Evolutionary conservation across 2,113 vertebrate genomes (phyloP), one percentile per base, ranked within the genome.

Genomic region (Daphoenositta chrysoptera): DNA sequence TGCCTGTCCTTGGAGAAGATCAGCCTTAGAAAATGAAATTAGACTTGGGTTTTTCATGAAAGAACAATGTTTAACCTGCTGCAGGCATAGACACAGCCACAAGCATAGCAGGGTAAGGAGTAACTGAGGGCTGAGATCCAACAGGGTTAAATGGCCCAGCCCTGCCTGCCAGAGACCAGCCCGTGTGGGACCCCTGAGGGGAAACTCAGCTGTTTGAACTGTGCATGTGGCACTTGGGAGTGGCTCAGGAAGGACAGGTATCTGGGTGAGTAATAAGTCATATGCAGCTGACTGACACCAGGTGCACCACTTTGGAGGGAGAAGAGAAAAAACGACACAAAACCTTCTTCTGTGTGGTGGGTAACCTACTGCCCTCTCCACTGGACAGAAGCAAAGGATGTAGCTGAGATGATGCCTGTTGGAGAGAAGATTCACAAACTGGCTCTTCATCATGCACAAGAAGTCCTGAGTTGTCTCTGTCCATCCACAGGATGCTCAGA

Each of bases 121-220:
- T 22, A 33, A 37, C 61, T 3, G 13, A 78, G 42, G 16, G 16
- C 28, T 71, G 71, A 68, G 22, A 57, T 35, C 30, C 33, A 48
- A 3, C 10, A 63, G 19, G 42, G 42, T 42, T 65, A 16, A 61
- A 44, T 28, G 13, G 53, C 17, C 9, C 47, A 75, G 64, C 18
- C 39, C 40, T 54, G 31, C 27, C 50, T 44, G 53, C 19, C 33
- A 31, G 27, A 53, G 48, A n/a, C 45, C 56, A 37, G 31, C 33
- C 20, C 0, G 0, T 1, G 6, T 31, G 50, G 76, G 81, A 56
- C 10, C 17, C 22, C 54, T 60, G 66, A 60, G 33, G 58, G 15
- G 45, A 76, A 56, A 40, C 7, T 47, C 28, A 68, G 51, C 27
- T 78, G 28, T 30, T 40, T 26, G 15, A 48, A 76, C 70, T 9